Percentiles rank a stretch among this genome's conserved stretches.
These are phyloP conservation scores for Drosophila paulistorum DNA, from an alignment of 1,140 invertebrate genomes.

Conservation along the genomic window DNA sequence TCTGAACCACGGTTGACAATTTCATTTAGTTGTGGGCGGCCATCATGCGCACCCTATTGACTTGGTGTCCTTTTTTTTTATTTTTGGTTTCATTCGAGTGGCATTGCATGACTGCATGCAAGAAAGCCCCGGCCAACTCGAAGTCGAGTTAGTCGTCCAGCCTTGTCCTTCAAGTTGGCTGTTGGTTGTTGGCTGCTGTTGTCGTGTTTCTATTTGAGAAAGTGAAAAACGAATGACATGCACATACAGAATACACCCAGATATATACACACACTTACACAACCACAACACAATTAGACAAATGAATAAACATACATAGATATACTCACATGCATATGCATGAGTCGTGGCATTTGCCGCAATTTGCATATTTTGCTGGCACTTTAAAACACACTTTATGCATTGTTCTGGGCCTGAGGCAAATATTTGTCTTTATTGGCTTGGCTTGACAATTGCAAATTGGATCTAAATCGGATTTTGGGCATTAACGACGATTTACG, in stretches of 20 bases:
- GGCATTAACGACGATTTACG: constrained; percentile 48
- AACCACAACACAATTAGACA: constrained; percentile 72
- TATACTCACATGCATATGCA: constrained; percentile 59
- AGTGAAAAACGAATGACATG: constrained; percentile 60
- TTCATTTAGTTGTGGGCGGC: constrained; percentile 23
- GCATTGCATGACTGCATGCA: constrained; percentile 77
- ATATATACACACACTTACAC: constrained; percentile 18
- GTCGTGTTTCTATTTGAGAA: constrained; percentile 63
- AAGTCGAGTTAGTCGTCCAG: constrained; percentile 24
- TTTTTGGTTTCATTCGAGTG: constrained; percentile 63
- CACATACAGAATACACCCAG: constrained; percentile 38
- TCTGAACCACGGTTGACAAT: constrained; percentile 54
- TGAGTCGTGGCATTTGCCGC: constrained; percentile 43
- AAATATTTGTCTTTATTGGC: constrained; percentile 38
- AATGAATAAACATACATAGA: constrained; percentile 63
- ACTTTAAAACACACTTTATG: constrained; percentile 38
- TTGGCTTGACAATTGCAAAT: constrained; percentile 31
- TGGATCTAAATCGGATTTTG: constrained; percentile 51
- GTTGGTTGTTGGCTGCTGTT: constrained; percentile 33
- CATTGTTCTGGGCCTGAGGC: constrained; percentile 7
- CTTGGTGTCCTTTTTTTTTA: constrained; percentile 56
- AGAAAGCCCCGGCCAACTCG: constrained; percentile 45
- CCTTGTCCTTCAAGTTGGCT: constrained; percentile 57
- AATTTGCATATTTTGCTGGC: constrained; percentile 38
- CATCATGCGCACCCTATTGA: constrained; percentile 16